These are phyloP conservation scores for Mionectes macconnelli DNA, from an alignment of 2,113 vertebrate species.

Conservation along the genomic window DNA sequence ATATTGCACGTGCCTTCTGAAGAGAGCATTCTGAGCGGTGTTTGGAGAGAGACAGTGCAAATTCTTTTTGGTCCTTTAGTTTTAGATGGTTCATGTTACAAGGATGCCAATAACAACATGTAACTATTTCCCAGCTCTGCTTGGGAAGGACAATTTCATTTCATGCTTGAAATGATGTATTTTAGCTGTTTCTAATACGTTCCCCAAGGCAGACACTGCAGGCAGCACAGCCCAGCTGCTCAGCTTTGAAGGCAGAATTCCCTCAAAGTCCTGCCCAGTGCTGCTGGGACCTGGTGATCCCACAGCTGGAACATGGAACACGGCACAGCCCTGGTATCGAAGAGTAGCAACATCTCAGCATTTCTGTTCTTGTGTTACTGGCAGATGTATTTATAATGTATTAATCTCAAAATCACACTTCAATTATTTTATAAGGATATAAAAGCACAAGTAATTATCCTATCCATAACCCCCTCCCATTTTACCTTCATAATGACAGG, in stretches of 20 bases:
- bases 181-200: not conserved
- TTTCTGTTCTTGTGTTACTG: not conserved
- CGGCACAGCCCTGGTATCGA: not conserved
- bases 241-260: fast-evolving
- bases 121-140: not conserved
- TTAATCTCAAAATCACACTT: not conserved
- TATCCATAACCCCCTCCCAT: not conserved
- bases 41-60: not conserved
- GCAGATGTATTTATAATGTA: not conserved
- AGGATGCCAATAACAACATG: not conserved
- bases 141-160: not conserved
- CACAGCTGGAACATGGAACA: fast-evolving
- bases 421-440: not conserved
- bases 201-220: fast-evolving
- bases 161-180: fast-evolving
- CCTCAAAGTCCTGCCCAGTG: not conserved
- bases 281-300: fast-evolving
- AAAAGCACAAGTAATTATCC: not conserved
- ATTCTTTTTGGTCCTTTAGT: not conserved
- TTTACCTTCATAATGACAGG: not conserved
- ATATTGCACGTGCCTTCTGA: not conserved
- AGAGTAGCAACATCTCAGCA: not conserved
- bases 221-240: not conserved
- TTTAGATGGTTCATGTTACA: fast-evolving
- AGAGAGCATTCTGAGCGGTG: not conserved